phyloP scores from a whole-genome alignment of 1,140 invertebrate genomes.

The Nasonia longicornis region DNA sequence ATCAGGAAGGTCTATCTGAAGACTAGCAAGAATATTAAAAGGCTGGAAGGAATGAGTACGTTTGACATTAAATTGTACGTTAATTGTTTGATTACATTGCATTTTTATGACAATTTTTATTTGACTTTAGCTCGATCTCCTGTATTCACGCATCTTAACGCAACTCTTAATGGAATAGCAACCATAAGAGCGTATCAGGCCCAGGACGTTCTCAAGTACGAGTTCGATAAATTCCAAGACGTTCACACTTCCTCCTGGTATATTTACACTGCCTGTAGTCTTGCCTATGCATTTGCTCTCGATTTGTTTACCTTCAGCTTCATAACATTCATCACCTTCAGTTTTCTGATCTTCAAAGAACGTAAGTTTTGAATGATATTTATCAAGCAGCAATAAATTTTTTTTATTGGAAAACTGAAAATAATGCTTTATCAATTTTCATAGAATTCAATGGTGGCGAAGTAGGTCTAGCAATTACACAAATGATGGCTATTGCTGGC shows the following conservation, averaged over 20 bases:
- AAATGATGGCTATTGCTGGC: slow-evolving; percentile 14
- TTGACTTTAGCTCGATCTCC: slow-evolving; percentile 76
- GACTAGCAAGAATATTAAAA: slow-evolving; percentile 84
- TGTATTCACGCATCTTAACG: slow-evolving; percentile 87
- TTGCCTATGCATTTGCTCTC: slow-evolving; percentile 76
- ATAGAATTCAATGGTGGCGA: slow-evolving; percentile 21
- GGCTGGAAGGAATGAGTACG: slow-evolving; percentile 83
- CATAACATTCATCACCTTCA: slow-evolving; percentile 71
- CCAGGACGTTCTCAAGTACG: slow-evolving; percentile 80
- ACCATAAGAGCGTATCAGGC: slow-evolving; percentile 88
- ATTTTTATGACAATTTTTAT: background rate
- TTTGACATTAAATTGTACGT: background rate
- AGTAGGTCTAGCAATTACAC: slow-evolving; percentile 34
- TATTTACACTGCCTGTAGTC: slow-evolving; percentile 74
- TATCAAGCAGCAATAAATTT: background rate
- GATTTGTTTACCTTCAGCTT: slow-evolving; percentile 79
- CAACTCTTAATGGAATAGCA: slow-evolving; percentile 86
- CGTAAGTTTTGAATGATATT: slow-evolving; percentile 22
- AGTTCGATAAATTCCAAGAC: slow-evolving; percentile 78
- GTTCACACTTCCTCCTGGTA: slow-evolving; percentile 76
- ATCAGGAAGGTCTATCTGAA: slow-evolving; percentile 81
- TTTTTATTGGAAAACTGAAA: background rate
- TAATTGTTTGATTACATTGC: no score
- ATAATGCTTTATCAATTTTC: background rate
- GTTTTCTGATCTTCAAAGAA: slow-evolving; percentile 66